Evolutionary conservation across 1,140 invertebrate species (phyloP).

Genomic region (Choristoneura fumiferana): DNA sequence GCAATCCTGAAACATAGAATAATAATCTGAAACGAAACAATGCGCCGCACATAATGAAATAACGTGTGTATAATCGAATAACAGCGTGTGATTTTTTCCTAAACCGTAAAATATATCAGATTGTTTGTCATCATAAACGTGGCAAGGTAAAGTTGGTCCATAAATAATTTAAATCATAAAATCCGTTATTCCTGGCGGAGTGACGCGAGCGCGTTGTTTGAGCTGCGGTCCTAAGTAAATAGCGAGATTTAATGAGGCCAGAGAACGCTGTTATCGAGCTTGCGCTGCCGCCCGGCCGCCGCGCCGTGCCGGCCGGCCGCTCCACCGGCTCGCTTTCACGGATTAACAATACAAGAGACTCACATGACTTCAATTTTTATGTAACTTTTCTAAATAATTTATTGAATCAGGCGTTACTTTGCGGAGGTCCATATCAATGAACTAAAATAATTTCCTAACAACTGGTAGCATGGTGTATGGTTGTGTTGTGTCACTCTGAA

Average conservation of each 20-base stretch:
- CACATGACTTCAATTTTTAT: not conserved
- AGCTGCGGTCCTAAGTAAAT: conserved; percentile 66
- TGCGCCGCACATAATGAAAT: not conserved
- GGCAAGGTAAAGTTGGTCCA: conserved; percentile 48
- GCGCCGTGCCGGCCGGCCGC: not conserved
- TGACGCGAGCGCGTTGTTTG: conserved; percentile 52
- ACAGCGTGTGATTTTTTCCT: not conserved
- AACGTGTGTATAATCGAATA: conserved; percentile 8
- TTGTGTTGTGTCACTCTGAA: no score
- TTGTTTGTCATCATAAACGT: conserved; percentile 39
- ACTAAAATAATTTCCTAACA: no score
- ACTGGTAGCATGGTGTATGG: no score
- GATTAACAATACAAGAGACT: conserved; percentile 5
- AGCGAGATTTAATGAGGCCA: conserved; percentile 62
- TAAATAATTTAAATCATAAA: conserved; percentile 70
- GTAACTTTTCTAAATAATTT: no score
- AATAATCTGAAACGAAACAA: not conserved
- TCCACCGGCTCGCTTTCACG: not conserved
- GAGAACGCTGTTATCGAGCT: conserved; percentile 31
- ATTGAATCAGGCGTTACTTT: no score
- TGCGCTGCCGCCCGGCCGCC: not conserved
- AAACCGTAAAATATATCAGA: conserved; percentile 15
- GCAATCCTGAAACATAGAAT: conserved; percentile 44
- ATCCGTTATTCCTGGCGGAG: conserved; percentile 58
- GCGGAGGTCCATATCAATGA: no score